Conservation (phyloP, 2,797 vertebrate genomes). For the Potorous gilbertii region DNA sequence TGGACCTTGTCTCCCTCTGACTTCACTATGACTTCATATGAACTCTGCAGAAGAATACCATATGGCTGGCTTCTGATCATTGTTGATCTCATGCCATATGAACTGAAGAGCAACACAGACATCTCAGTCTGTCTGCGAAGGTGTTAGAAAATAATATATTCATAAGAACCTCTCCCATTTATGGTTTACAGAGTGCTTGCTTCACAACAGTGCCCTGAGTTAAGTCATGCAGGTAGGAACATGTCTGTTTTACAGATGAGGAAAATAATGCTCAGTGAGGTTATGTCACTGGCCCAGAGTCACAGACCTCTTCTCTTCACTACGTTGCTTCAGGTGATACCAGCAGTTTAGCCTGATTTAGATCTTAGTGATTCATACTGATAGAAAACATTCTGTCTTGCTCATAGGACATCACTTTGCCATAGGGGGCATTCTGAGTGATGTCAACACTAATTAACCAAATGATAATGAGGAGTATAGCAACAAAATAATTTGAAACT, state of each 20-base stretch:
- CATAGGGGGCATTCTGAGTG: background rate
- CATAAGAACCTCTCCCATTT: background rate
- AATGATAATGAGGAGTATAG: background rate
- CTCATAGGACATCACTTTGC: background rate
- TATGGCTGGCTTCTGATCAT: conserved; percentile 5
- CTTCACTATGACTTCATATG: background rate
- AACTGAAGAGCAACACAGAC: conserved; percentile 27
- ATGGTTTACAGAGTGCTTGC: background rate
- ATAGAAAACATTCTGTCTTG: background rate
- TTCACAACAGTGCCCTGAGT: background rate
- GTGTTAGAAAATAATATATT: conserved; percentile 25
- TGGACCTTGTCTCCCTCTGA: conserved; percentile 10
- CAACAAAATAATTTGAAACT: background rate
- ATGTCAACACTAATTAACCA: background rate
- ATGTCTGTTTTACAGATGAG: background rate
- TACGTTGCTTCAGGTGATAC: background rate
- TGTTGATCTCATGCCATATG: conserved; percentile 36
- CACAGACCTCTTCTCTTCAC: background rate
- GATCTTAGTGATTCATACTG: background rate
- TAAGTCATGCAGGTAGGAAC: background rate
- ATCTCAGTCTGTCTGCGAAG: conserved; percentile 13
- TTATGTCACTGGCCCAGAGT: background rate
- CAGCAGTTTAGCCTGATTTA: conserved; percentile 11
- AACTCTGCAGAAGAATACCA: conserved; percentile 9
- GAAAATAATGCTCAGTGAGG: background rate